These are phyloP conservation scores for Lottia gigantea DNA, from an alignment of 2,888 invertebrate species.

Conservation along the genomic window DNA sequence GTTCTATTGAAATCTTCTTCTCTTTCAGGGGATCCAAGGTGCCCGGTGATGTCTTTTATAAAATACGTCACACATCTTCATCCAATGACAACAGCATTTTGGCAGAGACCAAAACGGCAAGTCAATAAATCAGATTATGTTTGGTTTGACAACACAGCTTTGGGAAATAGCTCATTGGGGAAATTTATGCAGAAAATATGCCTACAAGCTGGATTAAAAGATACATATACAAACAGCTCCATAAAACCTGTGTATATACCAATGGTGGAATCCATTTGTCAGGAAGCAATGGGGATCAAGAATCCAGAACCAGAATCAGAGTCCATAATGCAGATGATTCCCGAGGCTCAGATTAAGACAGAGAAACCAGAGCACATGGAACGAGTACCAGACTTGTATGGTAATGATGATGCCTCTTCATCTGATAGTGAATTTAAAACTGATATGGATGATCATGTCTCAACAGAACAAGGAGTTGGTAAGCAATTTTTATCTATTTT, in stretches of 20 bases:
- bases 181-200: conserved; percentile 45
- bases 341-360: not conserved
- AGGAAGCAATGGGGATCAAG: conserved; percentile 28
- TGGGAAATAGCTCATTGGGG: conserved; percentile 58
- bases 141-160: conserved; percentile 58
- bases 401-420: not conserved
- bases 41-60: conserved; percentile 54
- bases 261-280: conserved; percentile 49
- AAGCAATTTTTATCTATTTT: too few species aligned
- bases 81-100: conserved; percentile 60
- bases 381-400: not conserved
- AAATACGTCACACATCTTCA: conserved; percentile 57
- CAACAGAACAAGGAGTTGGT: too few species aligned
- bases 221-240: conserved; percentile 58
- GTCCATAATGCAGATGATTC: conserved; percentile 8
- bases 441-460: not conserved
- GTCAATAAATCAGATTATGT: conserved; percentile 52
- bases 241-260: conserved; percentile 59
- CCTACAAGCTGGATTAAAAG: conserved; percentile 45
- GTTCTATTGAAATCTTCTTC: not conserved
- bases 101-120: conserved; percentile 56
- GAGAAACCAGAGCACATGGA: not conserved
- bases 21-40: conserved; percentile 51
- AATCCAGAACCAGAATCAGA: not conserved
- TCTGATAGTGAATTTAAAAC: conserved; percentile 5